A percentile compares a stretch with the other conserved stretches of the same genome.
Evolutionary conservation across 2,113 vertebrate genomes (phyloP).

Genomic region (Apteryx mantelli): DNA sequence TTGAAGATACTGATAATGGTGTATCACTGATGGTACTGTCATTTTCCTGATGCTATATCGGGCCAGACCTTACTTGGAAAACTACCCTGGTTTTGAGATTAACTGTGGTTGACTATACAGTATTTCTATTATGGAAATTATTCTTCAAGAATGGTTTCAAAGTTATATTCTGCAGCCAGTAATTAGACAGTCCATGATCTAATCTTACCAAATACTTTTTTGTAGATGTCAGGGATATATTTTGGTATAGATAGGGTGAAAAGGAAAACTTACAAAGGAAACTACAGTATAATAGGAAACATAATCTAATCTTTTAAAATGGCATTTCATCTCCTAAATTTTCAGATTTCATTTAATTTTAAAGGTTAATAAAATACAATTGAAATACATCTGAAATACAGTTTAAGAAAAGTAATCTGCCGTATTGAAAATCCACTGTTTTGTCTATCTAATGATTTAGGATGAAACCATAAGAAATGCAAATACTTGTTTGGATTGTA

Average conservation of each 20-base stretch:
- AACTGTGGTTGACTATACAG: not conserved
- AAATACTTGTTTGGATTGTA: not conserved
- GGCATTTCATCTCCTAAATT: slow-evolving; percentile 45
- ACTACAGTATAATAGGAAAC: not conserved
- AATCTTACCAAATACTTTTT: not conserved
- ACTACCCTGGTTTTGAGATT: not conserved
- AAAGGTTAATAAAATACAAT: slow-evolving; percentile 57
- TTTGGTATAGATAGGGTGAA: not conserved
- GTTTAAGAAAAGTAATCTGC: slow-evolving; percentile 46
- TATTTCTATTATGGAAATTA: not conserved
- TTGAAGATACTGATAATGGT: not conserved
- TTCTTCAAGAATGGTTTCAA: not conserved
- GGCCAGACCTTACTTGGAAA: not conserved
- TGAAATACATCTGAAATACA: slow-evolving; percentile 47
- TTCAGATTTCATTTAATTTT: slow-evolving; percentile 64
- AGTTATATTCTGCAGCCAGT: not conserved
- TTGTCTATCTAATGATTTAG: slow-evolving; percentile 23
- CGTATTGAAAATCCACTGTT: slow-evolving; percentile 36
- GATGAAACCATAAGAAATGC: not conserved
- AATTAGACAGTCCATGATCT: not conserved
- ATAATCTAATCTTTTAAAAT: slow-evolving; percentile 32
- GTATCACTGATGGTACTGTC: not conserved
- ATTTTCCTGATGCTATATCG: not conserved
- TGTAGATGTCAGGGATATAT: not conserved
- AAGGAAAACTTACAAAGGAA: not conserved